phyloP scores from a whole-genome alignment of 2,888 invertebrate genomes.

The Andricus curvator region DNA sequence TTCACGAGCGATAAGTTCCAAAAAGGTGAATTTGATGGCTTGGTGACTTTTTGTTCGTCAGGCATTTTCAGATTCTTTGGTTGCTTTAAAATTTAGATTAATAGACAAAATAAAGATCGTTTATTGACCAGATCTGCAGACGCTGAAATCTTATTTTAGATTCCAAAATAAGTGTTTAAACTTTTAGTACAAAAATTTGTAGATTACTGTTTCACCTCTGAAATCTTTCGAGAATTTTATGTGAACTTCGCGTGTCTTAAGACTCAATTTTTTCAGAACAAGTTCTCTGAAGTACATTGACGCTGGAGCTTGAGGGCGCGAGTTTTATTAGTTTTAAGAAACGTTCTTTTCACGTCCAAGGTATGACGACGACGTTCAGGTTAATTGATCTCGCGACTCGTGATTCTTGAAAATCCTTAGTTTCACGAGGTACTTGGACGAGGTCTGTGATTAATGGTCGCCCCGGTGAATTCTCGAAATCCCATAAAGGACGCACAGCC shows the following conservation, averaged over 20 bases:
- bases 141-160: too few relatives aligned
- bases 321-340: slow-evolving; percentile 27
- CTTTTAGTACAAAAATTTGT: background rate
- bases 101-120: too few relatives aligned
- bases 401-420: slow-evolving; percentile 40
- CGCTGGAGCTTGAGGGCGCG: slow-evolving; percentile 4
- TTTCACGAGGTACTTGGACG: slow-evolving; percentile 49
- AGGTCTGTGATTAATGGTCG: slow-evolving; percentile 58
- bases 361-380: background rate
- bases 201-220: background rate
- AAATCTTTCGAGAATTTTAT: background rate
- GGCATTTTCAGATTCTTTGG: background rate
- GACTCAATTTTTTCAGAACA: background rate
- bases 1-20: too few relatives aligned
- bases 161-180: background rate
- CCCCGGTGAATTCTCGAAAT: slow-evolving; percentile 55
- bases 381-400: slow-evolving; percentile 27
- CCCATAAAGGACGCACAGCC: slow-evolving; percentile 60
- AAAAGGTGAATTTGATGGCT: too few relatives aligned
- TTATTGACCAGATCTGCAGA: too few relatives aligned
- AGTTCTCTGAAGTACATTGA: background rate
- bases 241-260: slow-evolving; percentile 1
- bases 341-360: background rate
- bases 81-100: background rate
- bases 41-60: too few relatives aligned